Conservation (phyloP, 2,888 invertebrate genomes). For the Catocala sponsa region DNA sequence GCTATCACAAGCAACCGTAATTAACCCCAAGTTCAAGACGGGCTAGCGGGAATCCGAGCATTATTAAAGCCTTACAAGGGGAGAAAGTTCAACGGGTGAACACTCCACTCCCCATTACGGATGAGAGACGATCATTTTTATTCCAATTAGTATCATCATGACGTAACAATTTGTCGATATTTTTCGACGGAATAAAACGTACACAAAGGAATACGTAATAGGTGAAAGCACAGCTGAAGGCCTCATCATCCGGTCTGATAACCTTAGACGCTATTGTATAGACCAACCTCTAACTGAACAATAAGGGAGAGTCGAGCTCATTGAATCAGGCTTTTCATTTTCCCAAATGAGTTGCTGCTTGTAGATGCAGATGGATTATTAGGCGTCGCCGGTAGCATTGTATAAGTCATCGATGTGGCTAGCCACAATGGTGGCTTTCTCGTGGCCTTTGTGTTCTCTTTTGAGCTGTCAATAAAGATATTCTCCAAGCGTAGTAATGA, state of each 20-base stretch:
- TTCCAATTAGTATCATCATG: constrained; percentile 64
- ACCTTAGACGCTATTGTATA: constrained; percentile 79
- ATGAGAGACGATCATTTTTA: constrained; percentile 56
- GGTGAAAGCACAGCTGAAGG: constrained; percentile 83
- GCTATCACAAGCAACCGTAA: constrained; percentile 53
- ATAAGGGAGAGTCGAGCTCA: constrained; percentile 75
- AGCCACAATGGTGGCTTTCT: constrained; percentile 76
- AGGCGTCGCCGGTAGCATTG: constrained; percentile 76
- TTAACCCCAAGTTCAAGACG: constrained; percentile 65
- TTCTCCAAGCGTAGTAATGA: constrained; percentile 69
- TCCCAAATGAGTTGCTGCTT: constrained; percentile 81
- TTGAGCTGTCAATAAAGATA: constrained; percentile 81
- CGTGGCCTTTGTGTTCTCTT: constrained; percentile 66
- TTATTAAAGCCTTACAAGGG: constrained; percentile 56
- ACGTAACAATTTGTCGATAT: constrained; percentile 63
- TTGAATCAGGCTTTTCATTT: constrained; percentile 81
- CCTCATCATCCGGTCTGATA: constrained; percentile 86
- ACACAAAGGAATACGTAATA: constrained; percentile 76
- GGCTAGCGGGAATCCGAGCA: constrained; percentile 42
- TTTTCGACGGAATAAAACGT: constrained; percentile 53
- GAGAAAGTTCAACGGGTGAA: constrained; percentile 59
- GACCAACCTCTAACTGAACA: constrained; percentile 67
- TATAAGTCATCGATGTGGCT: constrained; percentile 69
- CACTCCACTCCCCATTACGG: constrained; percentile 51
- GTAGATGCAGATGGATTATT: constrained; percentile 72